phyloP scores from a whole-genome alignment of 2,113 vertebrate species.

The Marmota flaviventris region DNA sequence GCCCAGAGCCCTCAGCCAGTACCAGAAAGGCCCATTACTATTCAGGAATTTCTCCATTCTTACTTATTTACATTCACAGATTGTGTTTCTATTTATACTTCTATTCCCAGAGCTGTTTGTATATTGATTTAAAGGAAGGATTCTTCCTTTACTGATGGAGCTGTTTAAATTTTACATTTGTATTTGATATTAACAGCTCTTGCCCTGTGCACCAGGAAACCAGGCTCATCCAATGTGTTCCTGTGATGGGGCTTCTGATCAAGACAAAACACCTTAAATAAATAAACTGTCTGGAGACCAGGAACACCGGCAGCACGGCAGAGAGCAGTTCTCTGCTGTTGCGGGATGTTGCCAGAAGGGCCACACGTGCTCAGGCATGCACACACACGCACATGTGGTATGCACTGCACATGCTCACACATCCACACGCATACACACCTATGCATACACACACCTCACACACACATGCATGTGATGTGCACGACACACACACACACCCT shows the following conservation, averaged over 20 bases:
- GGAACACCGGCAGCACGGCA: fast-evolving
- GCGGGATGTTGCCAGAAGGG: too few relatives aligned
- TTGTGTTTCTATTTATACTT: not conserved
- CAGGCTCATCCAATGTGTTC: not conserved
- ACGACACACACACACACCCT: too few relatives aligned
- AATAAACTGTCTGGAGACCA: not conserved
- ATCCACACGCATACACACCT: not conserved
- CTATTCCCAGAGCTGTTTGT: constrained; percentile 40
- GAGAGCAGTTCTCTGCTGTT: not conserved
- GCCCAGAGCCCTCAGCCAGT: fast-evolving
- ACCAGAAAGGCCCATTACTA: not conserved
- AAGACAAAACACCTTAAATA: constrained; percentile 30
- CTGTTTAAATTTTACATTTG: not conserved
- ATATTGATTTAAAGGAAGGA: constrained; percentile 20
- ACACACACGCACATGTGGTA: not conserved
- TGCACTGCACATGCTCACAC: too few relatives aligned
- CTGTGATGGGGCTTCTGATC: not conserved
- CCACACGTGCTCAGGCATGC: fast-evolving
- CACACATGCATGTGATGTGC: too few relatives aligned
- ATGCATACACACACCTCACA: not conserved
- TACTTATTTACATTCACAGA: not conserved
- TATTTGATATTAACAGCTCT: not conserved
- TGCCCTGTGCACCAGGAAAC: not conserved
- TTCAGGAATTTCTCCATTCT: fast-evolving
- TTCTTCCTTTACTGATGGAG: not conserved